phyloP scores from a whole-genome alignment of 1,140 invertebrate species.

The Lepidotrigona ventralis region DNA sequence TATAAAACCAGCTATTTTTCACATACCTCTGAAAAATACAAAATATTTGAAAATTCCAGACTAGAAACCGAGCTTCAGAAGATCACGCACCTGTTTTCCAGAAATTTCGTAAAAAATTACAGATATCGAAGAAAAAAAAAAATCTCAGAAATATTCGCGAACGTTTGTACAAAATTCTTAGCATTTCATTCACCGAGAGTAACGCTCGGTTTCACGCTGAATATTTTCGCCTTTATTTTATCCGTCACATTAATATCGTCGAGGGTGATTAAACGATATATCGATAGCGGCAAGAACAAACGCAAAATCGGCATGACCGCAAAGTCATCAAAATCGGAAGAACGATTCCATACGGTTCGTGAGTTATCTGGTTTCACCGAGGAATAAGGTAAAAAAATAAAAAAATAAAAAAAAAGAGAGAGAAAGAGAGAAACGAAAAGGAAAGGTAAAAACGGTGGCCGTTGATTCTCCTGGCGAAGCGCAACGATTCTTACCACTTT shows the following conservation, averaged over 20 bases:
- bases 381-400: background rate
- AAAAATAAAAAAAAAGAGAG: background rate
- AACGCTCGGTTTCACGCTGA: background rate
- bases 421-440: background rate
- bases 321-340: background rate
- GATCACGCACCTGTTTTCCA: too few relatives aligned
- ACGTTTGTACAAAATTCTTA: background rate
- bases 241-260: background rate
- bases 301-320: background rate
- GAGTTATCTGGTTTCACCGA: slow-evolving; percentile 3
- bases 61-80: too few relatives aligned
- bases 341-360: slow-evolving; percentile 8
- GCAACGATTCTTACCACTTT: background rate
- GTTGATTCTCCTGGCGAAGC: background rate
- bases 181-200: background rate
- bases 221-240: background rate
- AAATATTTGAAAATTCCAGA: background rate
- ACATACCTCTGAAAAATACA: background rate
- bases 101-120: too few relatives aligned
- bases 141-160: too few relatives aligned
- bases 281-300: background rate
- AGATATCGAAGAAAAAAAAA: too few relatives aligned
- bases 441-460: background rate
- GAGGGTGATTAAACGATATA: slow-evolving; percentile 3
- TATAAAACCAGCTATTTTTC: background rate